Percentiles rank a stretch among this genome's conserved stretches.
Conservation (phyloP, 1,140 invertebrate genomes). For the Myzus persicae region DNA sequence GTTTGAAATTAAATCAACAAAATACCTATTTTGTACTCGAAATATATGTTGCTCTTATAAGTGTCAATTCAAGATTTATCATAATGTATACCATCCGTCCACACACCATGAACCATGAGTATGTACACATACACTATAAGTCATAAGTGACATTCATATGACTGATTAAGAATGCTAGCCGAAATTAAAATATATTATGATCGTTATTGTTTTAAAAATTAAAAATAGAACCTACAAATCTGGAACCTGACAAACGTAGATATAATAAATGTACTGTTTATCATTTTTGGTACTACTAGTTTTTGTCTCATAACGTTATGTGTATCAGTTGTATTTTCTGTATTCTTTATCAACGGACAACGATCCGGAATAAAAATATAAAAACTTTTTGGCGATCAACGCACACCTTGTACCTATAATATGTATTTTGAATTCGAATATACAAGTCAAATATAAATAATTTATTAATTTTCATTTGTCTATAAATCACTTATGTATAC, state of each 20-base stretch:
- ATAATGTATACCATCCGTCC: too few relatives aligned
- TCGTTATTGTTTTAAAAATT: constrained; percentile 10
- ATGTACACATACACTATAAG: background rate
- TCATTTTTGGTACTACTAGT: background rate
- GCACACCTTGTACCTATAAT: background rate
- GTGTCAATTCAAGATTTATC: background rate
- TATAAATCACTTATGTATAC: background rate
- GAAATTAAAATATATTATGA: background rate
- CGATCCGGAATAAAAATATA: background rate
- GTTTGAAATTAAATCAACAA: background rate
- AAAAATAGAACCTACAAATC: background rate
- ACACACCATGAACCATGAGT: background rate
- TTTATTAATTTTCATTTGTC: background rate
- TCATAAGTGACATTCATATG: background rate
- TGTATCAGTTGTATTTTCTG: background rate
- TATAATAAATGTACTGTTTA: background rate
- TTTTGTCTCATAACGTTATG: background rate
- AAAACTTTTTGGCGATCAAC: background rate
- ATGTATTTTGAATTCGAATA: background rate
- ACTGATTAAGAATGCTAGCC: background rate
- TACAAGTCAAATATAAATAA: background rate
- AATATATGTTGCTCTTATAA: background rate
- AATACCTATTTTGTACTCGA: background rate
- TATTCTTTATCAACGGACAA: background rate
- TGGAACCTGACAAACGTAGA: background rate